Evolutionary conservation across 2,113 vertebrate genomes (phyloP).

Genomic region (Aegotheles bennettii): DNA sequence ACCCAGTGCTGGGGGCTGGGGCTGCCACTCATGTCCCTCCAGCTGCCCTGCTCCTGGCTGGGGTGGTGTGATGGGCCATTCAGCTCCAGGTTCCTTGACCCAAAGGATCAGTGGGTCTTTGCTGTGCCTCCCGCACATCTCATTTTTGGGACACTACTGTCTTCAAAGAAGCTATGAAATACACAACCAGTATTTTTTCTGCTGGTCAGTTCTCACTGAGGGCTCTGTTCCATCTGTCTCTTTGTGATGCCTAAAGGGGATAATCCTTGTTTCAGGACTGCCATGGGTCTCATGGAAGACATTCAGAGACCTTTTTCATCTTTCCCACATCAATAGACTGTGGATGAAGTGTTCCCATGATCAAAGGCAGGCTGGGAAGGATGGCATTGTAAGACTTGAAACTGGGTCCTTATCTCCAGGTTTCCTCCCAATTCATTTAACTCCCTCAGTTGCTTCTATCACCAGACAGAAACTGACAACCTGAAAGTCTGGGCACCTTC

Average conservation of each 20-base stretch:
- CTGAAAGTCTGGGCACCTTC: background rate
- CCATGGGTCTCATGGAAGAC: background rate
- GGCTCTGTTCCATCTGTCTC: background rate
- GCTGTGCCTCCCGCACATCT: background rate
- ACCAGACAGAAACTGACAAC: background rate
- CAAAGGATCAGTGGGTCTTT: background rate
- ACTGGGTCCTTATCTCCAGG: background rate
- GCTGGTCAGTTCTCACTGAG: too few species aligned
- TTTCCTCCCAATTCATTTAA: background rate
- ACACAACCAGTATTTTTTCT: background rate
- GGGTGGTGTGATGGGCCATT: fast-evolving
- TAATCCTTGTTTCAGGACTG: background rate
- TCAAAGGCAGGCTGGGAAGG: background rate
- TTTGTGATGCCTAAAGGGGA: background rate
- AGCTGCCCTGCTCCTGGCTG: background rate
- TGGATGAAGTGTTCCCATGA: background rate
- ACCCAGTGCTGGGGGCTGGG: fast-evolving
- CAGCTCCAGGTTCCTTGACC: background rate
- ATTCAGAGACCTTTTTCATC: background rate
- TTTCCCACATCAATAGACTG: background rate
- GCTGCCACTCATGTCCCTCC: too few species aligned
- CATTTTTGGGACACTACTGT: background rate
- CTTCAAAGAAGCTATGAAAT: background rate
- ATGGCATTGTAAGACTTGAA: background rate
- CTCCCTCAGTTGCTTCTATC: background rate